These are phyloP conservation scores for Acanthosepion lycidas DNA, from an alignment of 2,888 invertebrate species.

Conservation along the genomic window DNA sequence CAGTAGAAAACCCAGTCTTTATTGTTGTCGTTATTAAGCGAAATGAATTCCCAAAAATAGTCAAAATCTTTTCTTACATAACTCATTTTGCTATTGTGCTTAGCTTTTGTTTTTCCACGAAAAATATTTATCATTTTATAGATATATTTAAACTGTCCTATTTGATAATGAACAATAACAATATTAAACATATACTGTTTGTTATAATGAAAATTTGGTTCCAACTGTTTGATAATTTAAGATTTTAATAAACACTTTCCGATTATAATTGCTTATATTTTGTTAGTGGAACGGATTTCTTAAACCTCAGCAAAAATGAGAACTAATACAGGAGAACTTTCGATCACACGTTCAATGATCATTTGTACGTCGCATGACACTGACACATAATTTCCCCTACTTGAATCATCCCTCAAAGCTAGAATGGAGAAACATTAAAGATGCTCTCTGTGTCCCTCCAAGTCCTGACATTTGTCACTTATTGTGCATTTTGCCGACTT, in stretches of 20 bases:
- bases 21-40: no score
- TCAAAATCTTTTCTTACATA: no score
- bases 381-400: background rate
- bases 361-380: background rate
- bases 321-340: background rate
- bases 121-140: no score
- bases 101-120: no score
- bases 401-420: background rate
- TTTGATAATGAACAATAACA: no score
- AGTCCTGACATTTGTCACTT: slow-evolving; percentile 2
- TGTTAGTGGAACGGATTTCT: background rate
- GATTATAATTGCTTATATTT: background rate
- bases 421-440: background rate
- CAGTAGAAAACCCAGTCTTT: no score
- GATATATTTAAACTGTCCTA: no score
- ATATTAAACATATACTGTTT: no score
- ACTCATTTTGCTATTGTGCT: no score
- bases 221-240: background rate
- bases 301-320: background rate
- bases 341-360: background rate
- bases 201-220: no score
- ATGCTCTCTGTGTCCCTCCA: background rate
- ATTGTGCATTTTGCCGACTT: slow-evolving; percentile 13
- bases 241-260: background rate
- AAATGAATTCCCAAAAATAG: no score